Base-by-base conservation (phyloP, 2,113 vertebrate genomes). In the Apistogramma diplotaenia region DNA sequence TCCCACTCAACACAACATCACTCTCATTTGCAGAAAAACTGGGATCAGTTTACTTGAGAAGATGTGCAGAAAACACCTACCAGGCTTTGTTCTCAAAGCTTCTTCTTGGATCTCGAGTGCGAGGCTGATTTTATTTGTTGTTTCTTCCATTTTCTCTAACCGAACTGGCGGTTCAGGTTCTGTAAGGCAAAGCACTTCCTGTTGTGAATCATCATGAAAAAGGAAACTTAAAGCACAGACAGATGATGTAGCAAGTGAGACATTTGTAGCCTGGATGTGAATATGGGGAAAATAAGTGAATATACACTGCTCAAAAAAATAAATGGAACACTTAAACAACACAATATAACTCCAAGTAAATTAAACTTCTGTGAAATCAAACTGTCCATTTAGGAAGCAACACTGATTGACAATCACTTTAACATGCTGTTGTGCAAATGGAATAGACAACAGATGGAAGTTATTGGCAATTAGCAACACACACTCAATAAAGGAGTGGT, bases 141-240 rank as follows among this genome's bases (percentile, higher is more conserved):
- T 94, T 84, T 96, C 95, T 23, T 98, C 97, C 46, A 81, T 74
- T 59, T 92, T 96, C 89, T 96, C 96, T 84, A 96, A 93, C 85
- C 92, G 96, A 67, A 94, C 85, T 5, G 91, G 95, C 43, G 92
- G 94, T 8, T 96, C 96, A 2, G 96, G 96, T 90, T 96, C 98
- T 99, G 91, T 19, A 87, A 88, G 53, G 73, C 2, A 89, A 90
- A 89, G 79, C 70, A 86, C 60, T 60, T 88, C 60, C 79, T 76
- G 71, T 59, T 53, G 79, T 74, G 43, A 84, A 71, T 83, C 70
- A 74, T 43, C 12, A 1, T 27, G 9, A 78, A 76, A 75, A 51
- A 49, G 6, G 51, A n/a, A 9, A 81, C 37, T 77, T 71, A 6
- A 73, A 82, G 29, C 23, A 77, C 3, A 4, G n/a, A 56, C 8